Evolutionary conservation across 1,140 invertebrate species (phyloP), one percentile per base, ranked within the genome.

Genomic region (Halictus rubicundus): DNA sequence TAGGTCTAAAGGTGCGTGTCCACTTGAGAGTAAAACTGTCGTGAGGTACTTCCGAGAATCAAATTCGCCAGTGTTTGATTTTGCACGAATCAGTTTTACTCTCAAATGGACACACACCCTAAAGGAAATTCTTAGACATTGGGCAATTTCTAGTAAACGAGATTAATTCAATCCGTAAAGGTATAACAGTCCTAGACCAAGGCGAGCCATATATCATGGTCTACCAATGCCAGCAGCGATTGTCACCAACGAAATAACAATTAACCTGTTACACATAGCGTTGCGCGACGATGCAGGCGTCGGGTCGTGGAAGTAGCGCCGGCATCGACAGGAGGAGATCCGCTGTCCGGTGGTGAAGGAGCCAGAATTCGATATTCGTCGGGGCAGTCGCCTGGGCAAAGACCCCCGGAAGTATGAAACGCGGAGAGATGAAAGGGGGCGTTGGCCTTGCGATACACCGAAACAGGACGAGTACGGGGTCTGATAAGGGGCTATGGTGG

Each of bases 301-400:
- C n/a, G n/a, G n/a, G n/a, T n/a, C 39, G 2, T 54, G 23, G 25
- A 37, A 69, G 19, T 2, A 69, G n/a, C 21, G 7, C 10, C 7
- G 21, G 49, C 25, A 23, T n/a, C n/a, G 73, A 23, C 12, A 9
- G 23, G 19, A 46, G 19, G 3, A 14, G 42, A 46, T 46, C 42
- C 32, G 25, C 16, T 5, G 42, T 25, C 32, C 61, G 60, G 39
- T 52, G 77, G 77, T 74, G 70, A 79, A 74, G 77, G 69, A 73
- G 70, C 60, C 70, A 59, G 70, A 66, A 79, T 79, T 66, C 77
- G 77, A 79, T 79, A 79, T 73, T 73, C 77, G 64, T 23, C 37
- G 66, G 12, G 12, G 14, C 14, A 7, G 37, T 42, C 19, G 39
- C 23, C 21, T 54, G 25, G 52, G 74, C 61, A 74, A 46, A 70